Evolutionary conservation across 2,113 vertebrate genomes (phyloP).

Genomic region (Rhagologus leucostigma): DNA sequence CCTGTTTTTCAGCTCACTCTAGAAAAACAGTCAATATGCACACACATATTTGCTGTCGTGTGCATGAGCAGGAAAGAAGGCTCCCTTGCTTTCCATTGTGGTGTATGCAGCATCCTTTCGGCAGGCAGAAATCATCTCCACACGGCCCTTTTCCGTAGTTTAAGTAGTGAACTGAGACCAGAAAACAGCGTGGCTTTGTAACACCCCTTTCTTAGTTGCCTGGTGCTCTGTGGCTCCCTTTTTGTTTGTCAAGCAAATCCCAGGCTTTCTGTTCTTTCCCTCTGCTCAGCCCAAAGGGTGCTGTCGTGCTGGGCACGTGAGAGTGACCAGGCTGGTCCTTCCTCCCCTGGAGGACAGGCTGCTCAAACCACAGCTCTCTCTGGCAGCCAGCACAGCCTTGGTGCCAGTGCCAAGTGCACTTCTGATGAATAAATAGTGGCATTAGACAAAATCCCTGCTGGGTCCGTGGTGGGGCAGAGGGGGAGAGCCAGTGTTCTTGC

Average conservation of each 20-base stretch:
- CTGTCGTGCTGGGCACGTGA: fast-evolving
- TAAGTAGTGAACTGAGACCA: background rate
- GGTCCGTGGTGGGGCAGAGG: background rate
- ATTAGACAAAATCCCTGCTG: background rate
- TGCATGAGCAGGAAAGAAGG: background rate
- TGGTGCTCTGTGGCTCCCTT: background rate
- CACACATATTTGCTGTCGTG: background rate
- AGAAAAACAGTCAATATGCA: background rate
- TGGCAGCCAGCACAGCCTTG: background rate
- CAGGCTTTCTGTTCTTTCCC: background rate
- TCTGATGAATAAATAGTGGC: background rate
- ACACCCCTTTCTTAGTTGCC: background rate
- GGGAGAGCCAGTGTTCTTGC: background rate
- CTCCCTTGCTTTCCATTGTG: background rate
- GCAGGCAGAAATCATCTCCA: background rate
- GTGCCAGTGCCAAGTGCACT: background rate
- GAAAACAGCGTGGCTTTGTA: background rate
- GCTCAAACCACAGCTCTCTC: background rate
- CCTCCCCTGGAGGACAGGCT: background rate
- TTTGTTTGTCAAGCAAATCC: background rate
- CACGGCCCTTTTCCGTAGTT: background rate
- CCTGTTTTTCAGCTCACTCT: background rate
- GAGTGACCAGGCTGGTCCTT: background rate
- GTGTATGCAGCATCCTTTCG: background rate
- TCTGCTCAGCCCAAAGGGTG: background rate